Evolutionary conservation across 2,113 vertebrate genomes (phyloP), one percentile per base, ranked within the genome.

Genomic region (Neodontobutis hainanensis): DNA sequence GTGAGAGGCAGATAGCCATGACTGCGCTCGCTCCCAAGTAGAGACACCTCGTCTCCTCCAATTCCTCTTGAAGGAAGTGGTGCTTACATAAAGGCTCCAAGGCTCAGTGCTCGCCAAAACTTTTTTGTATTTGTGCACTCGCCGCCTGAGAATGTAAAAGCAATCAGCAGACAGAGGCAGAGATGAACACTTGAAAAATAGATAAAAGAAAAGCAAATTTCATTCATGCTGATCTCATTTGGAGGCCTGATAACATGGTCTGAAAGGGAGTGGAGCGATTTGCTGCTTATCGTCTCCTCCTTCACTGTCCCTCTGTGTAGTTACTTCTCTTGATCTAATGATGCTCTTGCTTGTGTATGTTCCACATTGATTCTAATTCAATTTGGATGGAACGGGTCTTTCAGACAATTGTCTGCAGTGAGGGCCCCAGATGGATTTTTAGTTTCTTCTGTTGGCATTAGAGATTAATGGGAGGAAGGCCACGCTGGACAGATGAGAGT

Each of bases 351-450:
- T 86, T 90, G 82, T 92, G 80, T 90, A 80, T 85, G 89, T 87
- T 83, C 72, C 81, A 73, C 85, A 90, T 88, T 90, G 91, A 92
- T 91, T 90, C 83, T 92, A 90, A 92, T 91, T 92, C 84, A 91
- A 87, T 93, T 93, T 90, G 88, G 86, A 91, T 92, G 81, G 91
- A 91, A 74, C 80, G 50, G 68, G 72, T 82, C 85, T 89, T 91
- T 92, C 89, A 92, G 87, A 90, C 88, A 81, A 90, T 91, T 87
- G 90, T 93, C 91, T 92, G 75, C 87, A 82, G 85, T 57, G 49
- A 84, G 81, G 77, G 81, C 85, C 82, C 77, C 87, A 84, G 89
- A 92, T 93, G 85, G 91, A 91, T 93, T 92, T 88, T 82, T 72
- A 85, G 84, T 77, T 82, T 82, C 81, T 85, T 88, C 72, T 79